These are phyloP conservation scores for Balearica regulorum DNA, from an alignment of 2,797 vertebrate genomes.

Conservation along the genomic window DNA sequence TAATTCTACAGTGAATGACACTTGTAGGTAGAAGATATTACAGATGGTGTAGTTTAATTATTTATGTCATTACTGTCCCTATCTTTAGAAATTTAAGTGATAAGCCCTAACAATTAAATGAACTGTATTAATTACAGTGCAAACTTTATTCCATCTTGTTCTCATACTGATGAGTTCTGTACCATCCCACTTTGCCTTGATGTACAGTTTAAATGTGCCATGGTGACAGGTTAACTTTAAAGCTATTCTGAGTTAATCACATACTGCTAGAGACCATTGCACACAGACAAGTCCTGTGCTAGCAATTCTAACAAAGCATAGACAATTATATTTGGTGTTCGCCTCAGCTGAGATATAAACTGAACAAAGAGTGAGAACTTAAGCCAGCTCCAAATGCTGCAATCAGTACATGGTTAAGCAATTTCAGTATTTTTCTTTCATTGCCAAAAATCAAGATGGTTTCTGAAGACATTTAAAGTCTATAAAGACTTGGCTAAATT, in stretches of 20 bases:
- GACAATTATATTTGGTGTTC: not conserved
- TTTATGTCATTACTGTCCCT: not conserved
- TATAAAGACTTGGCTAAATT: conserved; percentile 33
- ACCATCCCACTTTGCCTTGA: not conserved
- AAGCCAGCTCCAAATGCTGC: not conserved
- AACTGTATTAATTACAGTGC: conserved; percentile 19
- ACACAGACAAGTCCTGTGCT: not conserved
- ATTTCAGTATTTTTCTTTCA: not conserved
- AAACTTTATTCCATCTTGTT: not conserved
- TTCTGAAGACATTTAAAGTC: conserved; percentile 20
- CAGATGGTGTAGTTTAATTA: not conserved
- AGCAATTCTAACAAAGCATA: not conserved
- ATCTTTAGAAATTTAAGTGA: not conserved
- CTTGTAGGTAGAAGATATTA: not conserved
- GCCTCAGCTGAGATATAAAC: not conserved
- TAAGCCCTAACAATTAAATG: not conserved
- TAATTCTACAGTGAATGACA: not conserved
- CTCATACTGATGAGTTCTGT: not conserved
- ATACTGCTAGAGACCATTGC: not conserved
- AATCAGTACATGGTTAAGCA: not conserved
- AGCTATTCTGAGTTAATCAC: conserved; percentile 24
- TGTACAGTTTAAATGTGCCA: not conserved
- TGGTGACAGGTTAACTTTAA: conserved; percentile 14
- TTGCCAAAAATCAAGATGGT: conserved; percentile 6
- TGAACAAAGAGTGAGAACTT: not conserved